Percentiles rank a stretch among this genome's conserved stretches.
phyloP scores from a whole-genome alignment of 1,140 invertebrate genomes.

The Limonius californicus region DNA sequence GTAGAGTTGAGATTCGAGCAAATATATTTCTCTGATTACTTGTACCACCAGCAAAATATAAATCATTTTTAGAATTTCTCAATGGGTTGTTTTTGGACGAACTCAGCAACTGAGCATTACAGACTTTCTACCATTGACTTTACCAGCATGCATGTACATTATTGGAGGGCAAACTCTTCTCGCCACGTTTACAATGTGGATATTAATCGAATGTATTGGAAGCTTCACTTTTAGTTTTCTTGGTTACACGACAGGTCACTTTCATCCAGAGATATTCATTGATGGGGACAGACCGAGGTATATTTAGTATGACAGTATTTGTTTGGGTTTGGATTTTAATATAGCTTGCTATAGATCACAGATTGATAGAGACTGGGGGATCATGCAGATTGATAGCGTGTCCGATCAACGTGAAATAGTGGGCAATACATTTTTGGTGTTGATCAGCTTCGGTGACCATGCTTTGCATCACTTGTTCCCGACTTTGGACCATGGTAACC shows the following conservation, averaged over 20 bases:
- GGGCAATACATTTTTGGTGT: conserved; percentile 59
- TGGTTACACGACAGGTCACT: conserved; percentile 71
- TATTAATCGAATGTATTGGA: conserved; percentile 29
- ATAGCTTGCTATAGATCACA: background rate
- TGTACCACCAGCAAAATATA: background rate
- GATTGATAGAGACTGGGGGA: conserved; percentile 65
- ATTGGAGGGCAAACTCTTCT: background rate
- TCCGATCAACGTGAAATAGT: conserved; percentile 67
- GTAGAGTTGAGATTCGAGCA: too few relatives aligned
- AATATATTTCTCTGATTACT: too few relatives aligned
- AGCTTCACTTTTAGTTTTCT: conserved; percentile 62
- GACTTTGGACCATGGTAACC: conserved; percentile 72
- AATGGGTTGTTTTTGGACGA: background rate
- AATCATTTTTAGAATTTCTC: conserved; percentile 2
- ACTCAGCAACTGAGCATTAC: too few relatives aligned
- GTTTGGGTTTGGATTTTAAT: background rate
- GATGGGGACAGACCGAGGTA: conserved; percentile 66
- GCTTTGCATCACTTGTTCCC: conserved; percentile 77
- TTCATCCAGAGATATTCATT: conserved; percentile 75
- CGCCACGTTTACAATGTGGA: background rate
- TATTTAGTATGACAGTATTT: conserved; percentile 10
- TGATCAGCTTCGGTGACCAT: conserved; percentile 75
- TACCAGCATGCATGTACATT: background rate
- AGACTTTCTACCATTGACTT: background rate
- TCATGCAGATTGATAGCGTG: conserved; percentile 71